A percentile compares a stretch with the other conserved stretches of the same genome.
Evolutionary conservation across 2,888 invertebrate genomes (phyloP).

Genomic region (Atherix ibis): DNA sequence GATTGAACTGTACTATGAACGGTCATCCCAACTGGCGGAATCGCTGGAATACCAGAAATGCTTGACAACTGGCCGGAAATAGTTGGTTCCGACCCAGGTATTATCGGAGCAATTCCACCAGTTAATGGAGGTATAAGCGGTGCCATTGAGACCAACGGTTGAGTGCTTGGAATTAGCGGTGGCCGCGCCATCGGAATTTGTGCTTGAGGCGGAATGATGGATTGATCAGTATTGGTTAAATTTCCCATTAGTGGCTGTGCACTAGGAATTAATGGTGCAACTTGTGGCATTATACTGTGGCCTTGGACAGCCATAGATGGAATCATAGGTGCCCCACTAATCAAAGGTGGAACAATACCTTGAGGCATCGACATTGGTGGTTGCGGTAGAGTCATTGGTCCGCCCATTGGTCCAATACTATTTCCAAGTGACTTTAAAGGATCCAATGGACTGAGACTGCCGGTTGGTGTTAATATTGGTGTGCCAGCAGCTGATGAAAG

Average conservation of each 20-base stretch:
- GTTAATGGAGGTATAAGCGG: constrained; percentile 3
- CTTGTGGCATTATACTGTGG: constrained; percentile 6
- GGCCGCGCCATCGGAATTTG: constrained; percentile 6
- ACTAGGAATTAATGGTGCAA: constrained; percentile 19
- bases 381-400: constrained; percentile 8
- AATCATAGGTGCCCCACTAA: constrained; percentile 10
- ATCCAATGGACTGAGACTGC: constrained; percentile 26
- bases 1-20: constrained; percentile 24
- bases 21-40: constrained; percentile 15
- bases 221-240: constrained; percentile 1
- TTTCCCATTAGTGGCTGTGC: constrained; percentile 10
- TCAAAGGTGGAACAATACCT: constrained; percentile 5
- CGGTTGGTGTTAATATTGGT: constrained; percentile 27
- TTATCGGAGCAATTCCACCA: constrained; percentile 20
- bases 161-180: constrained; percentile 20
- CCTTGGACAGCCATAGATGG: constrained; percentile 11
- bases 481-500: constrained; percentile 40
- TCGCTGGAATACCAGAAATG: too few species aligned
- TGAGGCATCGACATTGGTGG: constrained; percentile 5
- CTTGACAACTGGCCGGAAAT: too few species aligned
- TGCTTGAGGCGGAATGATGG: constrained; percentile 1
- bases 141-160: constrained; percentile 8
- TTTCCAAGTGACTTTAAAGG: constrained; percentile 17
- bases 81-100: too few species aligned
- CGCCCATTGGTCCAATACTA: constrained; percentile 11